Conservation (phyloP, 2,113 vertebrate genomes). For the Lucifuga dentata region DNA sequence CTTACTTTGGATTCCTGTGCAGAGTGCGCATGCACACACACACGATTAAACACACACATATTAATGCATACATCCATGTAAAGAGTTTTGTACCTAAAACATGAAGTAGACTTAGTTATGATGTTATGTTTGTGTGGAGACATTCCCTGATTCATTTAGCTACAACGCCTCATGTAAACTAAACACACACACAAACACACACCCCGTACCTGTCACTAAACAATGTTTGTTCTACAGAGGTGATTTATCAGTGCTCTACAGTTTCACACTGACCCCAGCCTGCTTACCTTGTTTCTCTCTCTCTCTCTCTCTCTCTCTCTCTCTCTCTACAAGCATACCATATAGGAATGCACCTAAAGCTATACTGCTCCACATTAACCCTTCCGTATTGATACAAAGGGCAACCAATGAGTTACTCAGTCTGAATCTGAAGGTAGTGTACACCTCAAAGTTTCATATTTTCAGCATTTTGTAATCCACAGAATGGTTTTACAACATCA, state of each 20-base stretch:
- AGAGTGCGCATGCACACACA: conserved; percentile 14
- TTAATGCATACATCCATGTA: not conserved
- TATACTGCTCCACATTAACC: conserved; percentile 35
- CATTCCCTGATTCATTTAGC: conserved; percentile 66
- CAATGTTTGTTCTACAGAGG: conserved; percentile 73
- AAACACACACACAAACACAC: conserved; percentile 67
- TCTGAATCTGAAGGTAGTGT: conserved; percentile 36
- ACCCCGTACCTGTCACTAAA: conserved; percentile 71
- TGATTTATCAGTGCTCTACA: conserved; percentile 63
- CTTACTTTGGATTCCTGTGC: no score
- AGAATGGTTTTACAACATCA: conserved; percentile 49
- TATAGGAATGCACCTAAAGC: conserved; percentile 62
- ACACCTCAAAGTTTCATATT: no score
- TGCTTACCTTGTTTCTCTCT: conserved; percentile 7
- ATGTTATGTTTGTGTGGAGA: conserved; percentile 52
- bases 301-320: not conserved
- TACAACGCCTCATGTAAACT: conserved; percentile 58
- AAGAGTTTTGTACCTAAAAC: no score
- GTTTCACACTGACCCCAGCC: conserved; percentile 48
- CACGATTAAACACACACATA: not conserved
- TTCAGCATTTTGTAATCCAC: conserved; percentile 33
- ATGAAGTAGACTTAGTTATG: conserved; percentile 1
- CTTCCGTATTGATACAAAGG: conserved; percentile 5
- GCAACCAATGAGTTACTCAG: not conserved
- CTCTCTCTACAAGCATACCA: conserved; percentile 7